Evolutionary conservation across 2,888 invertebrate species (phyloP).

Genomic region (Deroplatys truncata): DNA sequence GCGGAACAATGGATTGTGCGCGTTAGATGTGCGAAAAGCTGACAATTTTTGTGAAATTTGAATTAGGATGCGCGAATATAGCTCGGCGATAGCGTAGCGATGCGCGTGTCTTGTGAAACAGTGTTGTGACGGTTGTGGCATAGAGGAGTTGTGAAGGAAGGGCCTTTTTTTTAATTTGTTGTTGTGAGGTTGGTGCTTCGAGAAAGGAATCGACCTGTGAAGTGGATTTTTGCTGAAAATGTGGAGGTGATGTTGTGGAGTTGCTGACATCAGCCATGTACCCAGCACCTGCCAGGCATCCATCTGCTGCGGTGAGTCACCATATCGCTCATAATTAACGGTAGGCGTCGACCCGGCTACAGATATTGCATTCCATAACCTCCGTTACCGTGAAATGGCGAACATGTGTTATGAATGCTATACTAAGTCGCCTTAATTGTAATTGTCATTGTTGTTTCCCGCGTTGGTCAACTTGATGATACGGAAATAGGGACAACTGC

Average conservation of each 20-base stretch:
- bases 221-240: slow-evolving; percentile 26
- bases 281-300: slow-evolving; percentile 72
- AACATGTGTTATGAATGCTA: background rate
- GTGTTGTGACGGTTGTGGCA: slow-evolving; percentile 25
- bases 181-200: background rate
- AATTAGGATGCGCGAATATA: slow-evolving; percentile 32
- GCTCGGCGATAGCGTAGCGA: slow-evolving; percentile 24
- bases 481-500: background rate
- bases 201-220: slow-evolving; percentile 2
- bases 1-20: slow-evolving; percentile 34
- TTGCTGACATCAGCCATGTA: slow-evolving; percentile 52
- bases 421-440: background rate
- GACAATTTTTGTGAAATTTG: slow-evolving; percentile 32
- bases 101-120: slow-evolving; percentile 27
- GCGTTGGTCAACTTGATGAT: background rate
- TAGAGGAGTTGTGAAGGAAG: slow-evolving; percentile 14
- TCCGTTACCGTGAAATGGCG: background rate
- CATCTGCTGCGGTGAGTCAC: slow-evolving; percentile 67
- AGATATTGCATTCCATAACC: background rate
- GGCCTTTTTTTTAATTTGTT: background rate
- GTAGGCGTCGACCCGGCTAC: background rate
- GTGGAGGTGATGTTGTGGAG: slow-evolving; percentile 31
- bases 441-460: background rate
- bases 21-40: slow-evolving; percentile 33
- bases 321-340: background rate